Evolutionary conservation across 1,140 invertebrate species (phyloP).

Genomic region (Aphelenchoides besseyi): DNA sequence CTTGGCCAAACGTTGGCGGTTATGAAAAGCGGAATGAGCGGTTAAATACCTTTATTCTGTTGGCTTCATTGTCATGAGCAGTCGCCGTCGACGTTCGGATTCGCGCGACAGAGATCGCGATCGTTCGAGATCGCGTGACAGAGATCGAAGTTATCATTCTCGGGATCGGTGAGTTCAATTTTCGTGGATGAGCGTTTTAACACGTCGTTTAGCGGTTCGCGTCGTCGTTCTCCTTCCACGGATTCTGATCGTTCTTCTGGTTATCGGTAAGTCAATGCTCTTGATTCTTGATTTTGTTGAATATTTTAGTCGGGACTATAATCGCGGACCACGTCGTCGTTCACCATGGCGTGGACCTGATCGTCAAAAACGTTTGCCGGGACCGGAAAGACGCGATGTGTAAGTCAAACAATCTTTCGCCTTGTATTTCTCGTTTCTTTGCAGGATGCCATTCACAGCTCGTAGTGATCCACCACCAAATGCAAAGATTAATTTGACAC

Average conservation of each 20-base stretch:
- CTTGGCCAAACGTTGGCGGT: no score
- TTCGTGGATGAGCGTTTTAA: not conserved
- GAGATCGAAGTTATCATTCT: no score
- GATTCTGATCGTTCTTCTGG: not conserved
- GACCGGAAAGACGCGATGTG: constrained; percentile 60
- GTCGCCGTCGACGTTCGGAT: constrained; percentile 32
- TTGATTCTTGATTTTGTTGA: not conserved
- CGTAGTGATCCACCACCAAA: constrained; percentile 51
- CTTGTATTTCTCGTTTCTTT: constrained; percentile 33
- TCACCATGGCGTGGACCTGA: not conserved
- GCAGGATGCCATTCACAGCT: constrained; percentile 61
- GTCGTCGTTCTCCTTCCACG: not conserved
- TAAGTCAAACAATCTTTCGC: constrained; percentile 38
- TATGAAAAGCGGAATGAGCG: no score
- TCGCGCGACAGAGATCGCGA: constrained; percentile 28
- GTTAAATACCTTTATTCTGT: no score
- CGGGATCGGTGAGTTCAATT: not conserved
- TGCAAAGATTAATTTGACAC: constrained; percentile 72
- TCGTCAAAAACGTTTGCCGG: constrained; percentile 49
- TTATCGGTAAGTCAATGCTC: not conserved
- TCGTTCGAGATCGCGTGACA: constrained; percentile 4
- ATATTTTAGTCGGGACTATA: not conserved
- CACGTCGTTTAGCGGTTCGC: not conserved
- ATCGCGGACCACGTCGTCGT: not conserved
- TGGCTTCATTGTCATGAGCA: not conserved